Evolutionary conservation across 2,888 invertebrate species (phyloP).

Genomic region (Pristionchus arcanus): DNA sequence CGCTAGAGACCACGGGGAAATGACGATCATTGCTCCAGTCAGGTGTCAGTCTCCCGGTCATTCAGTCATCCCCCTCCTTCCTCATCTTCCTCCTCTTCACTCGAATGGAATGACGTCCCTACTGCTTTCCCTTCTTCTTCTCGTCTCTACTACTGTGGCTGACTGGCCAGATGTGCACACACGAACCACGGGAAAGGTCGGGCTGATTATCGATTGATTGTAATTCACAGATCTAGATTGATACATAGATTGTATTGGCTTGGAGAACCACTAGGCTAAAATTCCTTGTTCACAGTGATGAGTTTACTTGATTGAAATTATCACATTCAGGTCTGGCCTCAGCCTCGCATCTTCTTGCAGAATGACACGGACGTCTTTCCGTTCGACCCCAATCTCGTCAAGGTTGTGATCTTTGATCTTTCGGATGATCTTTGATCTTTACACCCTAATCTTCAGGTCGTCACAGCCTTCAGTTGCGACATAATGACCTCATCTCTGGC

Average conservation of each 20-base stretch:
- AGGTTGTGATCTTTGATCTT: conserved; percentile 52
- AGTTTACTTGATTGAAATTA: background rate
- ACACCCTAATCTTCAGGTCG: conserved; percentile 52
- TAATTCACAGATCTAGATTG: background rate
- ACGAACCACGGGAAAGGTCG: conserved; percentile 40
- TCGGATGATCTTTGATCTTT: background rate
- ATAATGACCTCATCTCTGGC: conserved; percentile 52
- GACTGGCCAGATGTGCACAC: conserved; percentile 49
- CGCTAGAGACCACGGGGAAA: too few relatives aligned
- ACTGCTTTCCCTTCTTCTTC: conserved; percentile 19
- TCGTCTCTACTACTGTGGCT: background rate
- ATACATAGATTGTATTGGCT: background rate
- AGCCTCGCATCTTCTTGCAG: conserved; percentile 41
- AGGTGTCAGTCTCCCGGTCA: conserved; percentile 20
- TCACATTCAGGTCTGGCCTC: conserved; percentile 41
- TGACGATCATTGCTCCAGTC: background rate
- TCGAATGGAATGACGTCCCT: conserved; percentile 20
- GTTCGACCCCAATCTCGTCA: conserved; percentile 49
- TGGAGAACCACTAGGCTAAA: too few relatives aligned
- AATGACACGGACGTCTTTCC: conserved; percentile 27
- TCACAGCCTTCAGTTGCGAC: conserved; percentile 42
- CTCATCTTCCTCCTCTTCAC: background rate
- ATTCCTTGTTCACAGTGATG: background rate
- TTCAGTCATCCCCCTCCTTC: background rate
- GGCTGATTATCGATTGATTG: background rate